A percentile compares a stretch with the other conserved stretches of the same genome.
Conservation (phyloP, 2,113 vertebrate genomes). For the Rhipidura dahli region DNA sequence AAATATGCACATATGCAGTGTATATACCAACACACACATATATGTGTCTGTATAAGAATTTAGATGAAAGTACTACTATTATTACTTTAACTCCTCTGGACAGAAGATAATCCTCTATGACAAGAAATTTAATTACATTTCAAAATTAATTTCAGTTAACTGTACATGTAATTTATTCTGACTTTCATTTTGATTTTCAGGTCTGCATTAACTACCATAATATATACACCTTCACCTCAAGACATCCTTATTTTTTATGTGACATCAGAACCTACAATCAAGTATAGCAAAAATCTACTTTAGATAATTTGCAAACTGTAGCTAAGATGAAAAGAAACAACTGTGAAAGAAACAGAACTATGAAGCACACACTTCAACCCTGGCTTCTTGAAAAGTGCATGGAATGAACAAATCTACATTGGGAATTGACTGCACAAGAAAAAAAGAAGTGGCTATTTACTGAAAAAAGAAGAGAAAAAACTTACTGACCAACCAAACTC, state of each 20-base stretch:
- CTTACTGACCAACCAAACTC: neutral
- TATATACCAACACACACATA: neutral
- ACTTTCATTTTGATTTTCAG: neutral
- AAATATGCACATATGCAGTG: neutral
- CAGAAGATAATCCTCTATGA: neutral
- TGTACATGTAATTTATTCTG: neutral
- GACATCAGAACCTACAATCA: neutral
- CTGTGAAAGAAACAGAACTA: neutral
- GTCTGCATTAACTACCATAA: neutral
- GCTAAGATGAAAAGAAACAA: constrained; percentile 15
- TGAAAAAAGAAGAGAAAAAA: neutral
- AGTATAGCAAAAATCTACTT: constrained; percentile 9
- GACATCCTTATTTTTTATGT: neutral
- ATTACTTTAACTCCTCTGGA: neutral
- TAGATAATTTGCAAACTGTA: constrained; percentile 31
- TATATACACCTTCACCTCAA: neutral
- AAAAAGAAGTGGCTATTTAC: neutral
- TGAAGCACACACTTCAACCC: neutral
- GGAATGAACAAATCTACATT: neutral
- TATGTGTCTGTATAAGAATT: neutral
- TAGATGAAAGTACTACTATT: neutral
- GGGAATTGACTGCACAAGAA: constrained; percentile 5
- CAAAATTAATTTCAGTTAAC: neutral
- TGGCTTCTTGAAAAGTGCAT: constrained; percentile 21
- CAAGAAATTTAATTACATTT: neutral